phyloP scores from a whole-genome alignment of 2,888 invertebrate species.

The Pachycephus smyrnensis region DNA sequence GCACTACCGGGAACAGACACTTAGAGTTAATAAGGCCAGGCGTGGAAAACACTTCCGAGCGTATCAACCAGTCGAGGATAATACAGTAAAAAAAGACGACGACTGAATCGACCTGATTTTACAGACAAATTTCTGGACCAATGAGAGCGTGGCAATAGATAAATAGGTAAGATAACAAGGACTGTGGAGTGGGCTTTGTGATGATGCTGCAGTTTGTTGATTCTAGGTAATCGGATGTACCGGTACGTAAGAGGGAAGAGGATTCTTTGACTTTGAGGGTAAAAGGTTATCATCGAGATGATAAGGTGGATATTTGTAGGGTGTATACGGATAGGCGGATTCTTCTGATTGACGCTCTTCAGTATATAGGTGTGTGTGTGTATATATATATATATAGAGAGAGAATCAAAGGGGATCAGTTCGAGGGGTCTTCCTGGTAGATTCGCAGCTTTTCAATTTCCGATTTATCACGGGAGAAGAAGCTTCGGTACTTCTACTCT shows the following conservation, averaged over 20 bases:
- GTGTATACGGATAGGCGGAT: not conserved
- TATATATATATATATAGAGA: no score
- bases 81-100: not conserved
- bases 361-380: no score
- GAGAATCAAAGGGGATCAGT: not conserved
- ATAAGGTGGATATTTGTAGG: not conserved
- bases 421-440: not conserved
- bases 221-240: not conserved
- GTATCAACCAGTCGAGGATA: not conserved
- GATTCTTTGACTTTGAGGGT: not conserved
- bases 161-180: not conserved
- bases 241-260: not conserved
- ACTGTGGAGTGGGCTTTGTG: not conserved
- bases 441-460: not conserved
- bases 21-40: slow-evolving; percentile 48
- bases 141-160: not conserved
- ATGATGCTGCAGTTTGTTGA: not conserved
- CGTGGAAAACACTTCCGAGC: slow-evolving; percentile 39
- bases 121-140: not conserved
- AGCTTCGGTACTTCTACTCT: not conserved
- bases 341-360: not conserved
- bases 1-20: slow-evolving; percentile 48
- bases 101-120: slow-evolving; percentile 19
- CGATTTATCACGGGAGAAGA: not conserved
- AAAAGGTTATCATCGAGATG: not conserved